Percentiles rank a stretch among this genome's conserved stretches.
These are phyloP conservation scores for Muricea muricata DNA, from an alignment of 92 coral and sea anemone genomes.

Conservation along the genomic window DNA sequence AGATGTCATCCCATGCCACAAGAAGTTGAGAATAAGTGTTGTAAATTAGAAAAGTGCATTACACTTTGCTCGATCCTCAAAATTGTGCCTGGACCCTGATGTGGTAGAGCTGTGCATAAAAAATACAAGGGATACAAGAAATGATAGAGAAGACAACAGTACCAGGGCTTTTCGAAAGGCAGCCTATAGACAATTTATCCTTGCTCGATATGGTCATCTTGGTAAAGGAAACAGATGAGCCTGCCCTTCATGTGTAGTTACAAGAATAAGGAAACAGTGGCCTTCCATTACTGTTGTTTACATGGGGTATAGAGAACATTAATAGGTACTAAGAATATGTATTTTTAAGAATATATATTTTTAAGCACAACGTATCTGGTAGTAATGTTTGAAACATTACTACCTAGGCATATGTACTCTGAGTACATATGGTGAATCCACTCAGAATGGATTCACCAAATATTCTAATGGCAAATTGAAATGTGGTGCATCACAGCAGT, in stretches of 20 bases:
- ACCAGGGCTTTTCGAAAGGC: conserved; percentile 62
- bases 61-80: conserved; percentile 39
- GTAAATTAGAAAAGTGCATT: conserved; percentile 45
- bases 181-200: conserved; percentile 35
- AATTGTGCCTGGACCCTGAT: conserved; percentile 68
- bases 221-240: conserved; percentile 5
- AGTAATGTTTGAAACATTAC: too few relatives aligned
- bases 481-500: too few relatives aligned
- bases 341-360: too few relatives aligned
- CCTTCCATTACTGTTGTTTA: conserved; percentile 8
- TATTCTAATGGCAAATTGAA: too few relatives aligned
- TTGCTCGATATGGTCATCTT: conserved; percentile 33
- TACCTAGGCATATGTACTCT: too few relatives aligned
- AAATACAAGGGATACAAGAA: conserved; percentile 50
- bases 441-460: too few relatives aligned
- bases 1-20: conserved; percentile 54
- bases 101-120: conserved; percentile 51
- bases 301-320: conserved; percentile 12
- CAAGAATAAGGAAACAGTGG: background rate
- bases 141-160: conserved; percentile 66
- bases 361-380: too few relatives aligned
- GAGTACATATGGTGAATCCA: too few relatives aligned
- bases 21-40: conserved; percentile 53
- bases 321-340: background rate
- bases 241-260: background rate